These are phyloP conservation scores for Drosophila kohkoa DNA, from an alignment of 1,140 invertebrate species.

Conservation along the genomic window DNA sequence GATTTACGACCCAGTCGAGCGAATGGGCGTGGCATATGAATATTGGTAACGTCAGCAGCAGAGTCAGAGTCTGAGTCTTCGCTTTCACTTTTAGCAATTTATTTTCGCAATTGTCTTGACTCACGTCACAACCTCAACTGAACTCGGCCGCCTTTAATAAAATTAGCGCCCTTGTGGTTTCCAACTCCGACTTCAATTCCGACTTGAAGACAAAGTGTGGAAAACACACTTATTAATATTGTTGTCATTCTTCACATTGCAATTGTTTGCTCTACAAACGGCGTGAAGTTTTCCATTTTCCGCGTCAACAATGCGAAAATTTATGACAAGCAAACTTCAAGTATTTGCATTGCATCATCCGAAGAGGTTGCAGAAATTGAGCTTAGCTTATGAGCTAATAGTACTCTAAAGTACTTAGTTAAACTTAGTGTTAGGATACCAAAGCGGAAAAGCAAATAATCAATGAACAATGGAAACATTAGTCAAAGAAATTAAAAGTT, in stretches of 20 bases:
- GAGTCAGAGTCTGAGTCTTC: background rate
- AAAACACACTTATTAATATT: slow-evolving; percentile 11
- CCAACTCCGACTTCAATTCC: slow-evolving; percentile 1
- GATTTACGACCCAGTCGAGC: too few species aligned
- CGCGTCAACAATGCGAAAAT: background rate
- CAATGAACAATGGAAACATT: too few species aligned
- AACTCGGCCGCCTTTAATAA: slow-evolving; percentile 28
- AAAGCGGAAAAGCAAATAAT: too few species aligned
- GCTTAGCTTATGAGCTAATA: background rate
- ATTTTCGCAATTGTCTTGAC: slow-evolving; percentile 66
- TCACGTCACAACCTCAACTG: slow-evolving; percentile 55
- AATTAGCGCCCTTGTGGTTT: slow-evolving; percentile 37
- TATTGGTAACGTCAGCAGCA: background rate
- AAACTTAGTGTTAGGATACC: too few species aligned
- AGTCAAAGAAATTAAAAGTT: too few species aligned
- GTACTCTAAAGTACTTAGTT: background rate
- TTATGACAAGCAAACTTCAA: slow-evolving; percentile 18
- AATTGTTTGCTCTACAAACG: slow-evolving; percentile 48
- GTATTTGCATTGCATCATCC: slow-evolving; percentile 11
- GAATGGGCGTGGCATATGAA: background rate
- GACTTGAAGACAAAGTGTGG: slow-evolving; percentile 12
- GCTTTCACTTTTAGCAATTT: slow-evolving; percentile 75
- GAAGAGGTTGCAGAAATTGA: background rate
- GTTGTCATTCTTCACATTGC: slow-evolving; percentile 11
- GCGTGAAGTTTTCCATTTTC: slow-evolving; percentile 31